phyloP scores from a whole-genome alignment of 2,797 vertebrate species.

The Manis javanica region DNA sequence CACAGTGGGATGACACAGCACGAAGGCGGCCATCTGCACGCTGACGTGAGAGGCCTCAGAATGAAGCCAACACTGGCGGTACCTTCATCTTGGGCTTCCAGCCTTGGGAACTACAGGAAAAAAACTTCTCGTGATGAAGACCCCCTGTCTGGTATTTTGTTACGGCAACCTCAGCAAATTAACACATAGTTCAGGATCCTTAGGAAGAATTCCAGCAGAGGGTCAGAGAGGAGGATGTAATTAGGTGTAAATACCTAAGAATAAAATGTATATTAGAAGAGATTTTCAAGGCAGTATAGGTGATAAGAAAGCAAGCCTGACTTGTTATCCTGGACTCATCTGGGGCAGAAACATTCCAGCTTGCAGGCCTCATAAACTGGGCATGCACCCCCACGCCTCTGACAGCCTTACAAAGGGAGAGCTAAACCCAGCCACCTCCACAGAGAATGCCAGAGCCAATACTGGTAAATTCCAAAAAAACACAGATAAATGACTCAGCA shows the following conservation, averaged over 20 bases:
- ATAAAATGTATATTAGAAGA: neutral
- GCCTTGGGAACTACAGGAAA: neutral
- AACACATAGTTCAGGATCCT: neutral
- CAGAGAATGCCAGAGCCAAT: neutral
- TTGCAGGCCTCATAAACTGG: neutral
- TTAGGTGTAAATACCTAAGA: neutral
- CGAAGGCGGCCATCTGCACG: too few species aligned
- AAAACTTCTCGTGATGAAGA: neutral
- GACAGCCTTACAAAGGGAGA: neutral
- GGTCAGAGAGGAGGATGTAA: neutral
- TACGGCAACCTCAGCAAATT: neutral
- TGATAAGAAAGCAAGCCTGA: neutral
- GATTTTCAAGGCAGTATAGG: neutral
- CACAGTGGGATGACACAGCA: too few species aligned
- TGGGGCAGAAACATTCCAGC: neutral
- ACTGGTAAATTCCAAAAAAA: neutral
- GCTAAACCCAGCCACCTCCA: neutral
- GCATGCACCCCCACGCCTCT: accelerated
- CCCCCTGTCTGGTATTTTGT: neutral
- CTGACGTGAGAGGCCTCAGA: neutral
- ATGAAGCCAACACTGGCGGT: neutral
- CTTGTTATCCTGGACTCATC: neutral
- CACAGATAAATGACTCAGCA: neutral
- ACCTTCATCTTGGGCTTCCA: neutral
- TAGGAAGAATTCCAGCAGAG: neutral